phyloP scores from a whole-genome alignment of 1,140 invertebrate species.

The Holotrichia oblita region DNA sequence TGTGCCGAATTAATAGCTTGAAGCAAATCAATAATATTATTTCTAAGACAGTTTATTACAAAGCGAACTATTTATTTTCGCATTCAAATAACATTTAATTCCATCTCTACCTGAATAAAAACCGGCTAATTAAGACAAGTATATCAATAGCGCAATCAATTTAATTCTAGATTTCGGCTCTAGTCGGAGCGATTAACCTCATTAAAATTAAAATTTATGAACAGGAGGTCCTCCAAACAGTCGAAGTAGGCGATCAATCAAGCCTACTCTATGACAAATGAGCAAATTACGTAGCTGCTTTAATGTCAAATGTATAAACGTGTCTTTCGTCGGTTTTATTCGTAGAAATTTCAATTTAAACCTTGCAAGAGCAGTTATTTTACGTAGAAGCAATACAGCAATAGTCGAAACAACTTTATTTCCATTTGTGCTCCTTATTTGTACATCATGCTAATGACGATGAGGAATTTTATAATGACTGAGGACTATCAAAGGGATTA shows the following conservation, averaged over 20 bases:
- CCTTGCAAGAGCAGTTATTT: neutral
- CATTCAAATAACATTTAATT: no score
- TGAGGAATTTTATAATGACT: slow-evolving; percentile 1
- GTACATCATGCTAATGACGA: neutral
- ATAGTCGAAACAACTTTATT: neutral
- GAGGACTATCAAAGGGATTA: neutral
- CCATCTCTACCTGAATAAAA: no score
- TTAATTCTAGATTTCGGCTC: neutral
- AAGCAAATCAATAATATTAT: no score
- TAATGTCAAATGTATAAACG: slow-evolving; percentile 16
- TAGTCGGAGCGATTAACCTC: slow-evolving; percentile 16
- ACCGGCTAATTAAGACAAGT: neutral
- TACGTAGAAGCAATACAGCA: neutral
- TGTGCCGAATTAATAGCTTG: no score
- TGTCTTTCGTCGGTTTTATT: neutral
- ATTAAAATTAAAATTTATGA: slow-evolving; percentile 10
- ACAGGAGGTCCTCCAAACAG: neutral
- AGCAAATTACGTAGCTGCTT: neutral
- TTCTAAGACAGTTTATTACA: no score
- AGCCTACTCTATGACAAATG: slow-evolving; percentile 20
- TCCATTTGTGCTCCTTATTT: neutral
- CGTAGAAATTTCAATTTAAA: neutral
- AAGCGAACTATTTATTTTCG: no score
- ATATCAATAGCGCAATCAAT: neutral
- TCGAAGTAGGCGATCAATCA: slow-evolving; percentile 9